Evolutionary conservation across 2,888 invertebrate species (phyloP), one percentile per base, ranked within the genome.

Genomic region (Sarcophaga variegata): DNA sequence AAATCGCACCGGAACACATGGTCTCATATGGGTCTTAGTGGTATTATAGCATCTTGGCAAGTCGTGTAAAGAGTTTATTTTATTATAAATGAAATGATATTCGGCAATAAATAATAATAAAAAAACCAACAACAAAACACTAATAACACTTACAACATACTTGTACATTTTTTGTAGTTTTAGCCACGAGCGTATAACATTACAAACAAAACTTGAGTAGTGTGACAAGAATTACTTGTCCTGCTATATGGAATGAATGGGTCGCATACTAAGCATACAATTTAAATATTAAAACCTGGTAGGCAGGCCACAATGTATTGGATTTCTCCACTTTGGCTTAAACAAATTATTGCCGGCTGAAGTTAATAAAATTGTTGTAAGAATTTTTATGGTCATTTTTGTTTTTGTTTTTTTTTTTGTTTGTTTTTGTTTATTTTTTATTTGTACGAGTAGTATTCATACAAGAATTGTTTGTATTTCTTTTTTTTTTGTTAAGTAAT

Each of bases 331-430:
- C 37, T 37, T 37, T 2, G 37, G 37, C 10, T 54, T 54, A 54
- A 54, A 3, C 54, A 54, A 54, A 54, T 54, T 54, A 54, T 54
- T 54, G 17, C 17, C 0, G 54, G 2, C 54, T 54, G 12, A 49
- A 71, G 79, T 79, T 79, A 79, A 79, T 79, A 71, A 79, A 79
- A 79, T 79, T 79, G 79, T 79, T 14, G 11, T 37, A 45, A 67
- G 67, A 67, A 47, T 67, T 67, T 67, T 67, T 67, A 67, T 67
- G 67, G 67, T 45, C 45, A 67, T 67, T 45, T 66, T 22, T 22
- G 22, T 22, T 22, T 22, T 22, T 22, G 22, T 22, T 22, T 22
- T 37, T 25, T 66, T 66, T 37, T 25, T 66, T 66, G 2, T 66
- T 37, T 66, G 14, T 27, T 22, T 22, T 17, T 62, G 2, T 62